Evolutionary conservation across 2,888 invertebrate species (phyloP).

Genomic region (Lathronympha strigana): DNA sequence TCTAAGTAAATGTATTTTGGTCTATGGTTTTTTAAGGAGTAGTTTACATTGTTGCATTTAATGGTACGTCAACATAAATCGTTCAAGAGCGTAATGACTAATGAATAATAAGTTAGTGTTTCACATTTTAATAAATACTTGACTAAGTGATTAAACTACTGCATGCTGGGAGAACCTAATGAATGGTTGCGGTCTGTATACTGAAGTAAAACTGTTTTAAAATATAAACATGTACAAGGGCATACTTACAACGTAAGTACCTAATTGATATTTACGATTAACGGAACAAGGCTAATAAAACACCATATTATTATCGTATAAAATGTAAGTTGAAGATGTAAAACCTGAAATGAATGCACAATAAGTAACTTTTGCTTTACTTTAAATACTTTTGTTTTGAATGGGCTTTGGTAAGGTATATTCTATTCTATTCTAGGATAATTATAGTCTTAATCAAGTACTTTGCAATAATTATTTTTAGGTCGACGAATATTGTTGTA

Average conservation of each 20-base stretch:
- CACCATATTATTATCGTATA: slow-evolving; percentile 1
- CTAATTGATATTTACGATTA: neutral
- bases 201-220: neutral
- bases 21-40: slow-evolving; percentile 26
- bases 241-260: neutral
- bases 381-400: no score
- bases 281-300: slow-evolving; percentile 4
- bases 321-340: neutral
- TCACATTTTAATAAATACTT: slow-evolving; percentile 8
- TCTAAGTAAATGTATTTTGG: slow-evolving; percentile 35
- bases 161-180: neutral
- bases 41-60: slow-evolving; percentile 10
- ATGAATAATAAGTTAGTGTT: slow-evolving; percentile 9
- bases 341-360: neutral
- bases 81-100: slow-evolving; percentile 3
- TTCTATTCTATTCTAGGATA: no score
- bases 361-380: neutral
- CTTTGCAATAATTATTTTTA: no score
- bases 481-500: no score
- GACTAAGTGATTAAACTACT: slow-evolving; percentile 1
- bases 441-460: no score
- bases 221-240: neutral
- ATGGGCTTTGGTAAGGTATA: no score
- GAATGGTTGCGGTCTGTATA: neutral
- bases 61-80: slow-evolving; percentile 13